Conservation (phyloP, 1,140 invertebrate species). For the Ceratosolen solmsi region DNA sequence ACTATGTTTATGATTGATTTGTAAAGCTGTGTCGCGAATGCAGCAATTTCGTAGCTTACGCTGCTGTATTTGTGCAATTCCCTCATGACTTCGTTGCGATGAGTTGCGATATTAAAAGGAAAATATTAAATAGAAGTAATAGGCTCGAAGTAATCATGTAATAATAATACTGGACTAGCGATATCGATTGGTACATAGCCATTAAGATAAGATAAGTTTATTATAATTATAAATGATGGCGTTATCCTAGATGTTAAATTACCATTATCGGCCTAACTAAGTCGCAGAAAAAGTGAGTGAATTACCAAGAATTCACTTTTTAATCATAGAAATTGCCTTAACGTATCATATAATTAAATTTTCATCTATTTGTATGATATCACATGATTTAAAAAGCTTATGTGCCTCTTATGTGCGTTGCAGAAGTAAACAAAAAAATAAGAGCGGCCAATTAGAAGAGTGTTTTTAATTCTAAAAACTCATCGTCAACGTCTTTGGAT, state of each 20-base stretch:
- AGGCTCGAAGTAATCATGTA: too few relatives aligned
- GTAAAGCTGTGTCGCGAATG: not conserved
- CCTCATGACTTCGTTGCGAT: too few relatives aligned
- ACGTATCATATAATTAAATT: constrained; percentile 35
- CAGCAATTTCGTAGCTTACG: too few relatives aligned
- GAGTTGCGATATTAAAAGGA: too few relatives aligned
- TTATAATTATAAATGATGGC: not conserved
- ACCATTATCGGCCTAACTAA: not conserved
- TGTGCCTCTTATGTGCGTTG: constrained; percentile 11
- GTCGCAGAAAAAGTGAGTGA: not conserved
- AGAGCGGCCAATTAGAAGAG: constrained; percentile 34
- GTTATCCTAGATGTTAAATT: not conserved
- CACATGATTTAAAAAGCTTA: constrained; percentile 16
- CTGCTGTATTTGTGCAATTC: too few relatives aligned
- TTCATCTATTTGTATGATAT: constrained; percentile 18
- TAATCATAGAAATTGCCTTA: constrained; percentile 11
- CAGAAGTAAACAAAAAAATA: constrained; percentile 30
- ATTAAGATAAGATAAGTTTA: not conserved
- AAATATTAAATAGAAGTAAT: too few relatives aligned
- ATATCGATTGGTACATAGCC: not conserved
- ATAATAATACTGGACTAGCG: not conserved
- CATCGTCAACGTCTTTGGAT: constrained; percentile 38
- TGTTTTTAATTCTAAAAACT: constrained; percentile 49
- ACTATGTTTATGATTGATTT: not conserved
- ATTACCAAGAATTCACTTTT: not conserved